These are phyloP conservation scores for Drosophila yakuba DNA, from an alignment of 1,140 invertebrate genomes.

Conservation along the genomic window DNA sequence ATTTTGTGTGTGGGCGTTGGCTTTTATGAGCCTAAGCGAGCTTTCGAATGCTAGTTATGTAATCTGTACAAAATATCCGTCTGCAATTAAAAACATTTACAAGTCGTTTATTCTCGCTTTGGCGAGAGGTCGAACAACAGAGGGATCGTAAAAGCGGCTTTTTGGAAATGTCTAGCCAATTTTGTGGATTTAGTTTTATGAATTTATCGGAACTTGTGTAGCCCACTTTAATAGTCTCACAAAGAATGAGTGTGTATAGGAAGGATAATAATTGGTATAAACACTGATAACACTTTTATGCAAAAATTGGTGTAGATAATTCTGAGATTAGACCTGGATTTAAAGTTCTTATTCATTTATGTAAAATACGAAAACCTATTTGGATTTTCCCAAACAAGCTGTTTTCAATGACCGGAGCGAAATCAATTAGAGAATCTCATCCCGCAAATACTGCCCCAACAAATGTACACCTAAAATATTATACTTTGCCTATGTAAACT, in stretches of 20 bases:
- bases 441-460: constrained; percentile 3
- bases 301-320: constrained; percentile 19
- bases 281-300: constrained; percentile 39
- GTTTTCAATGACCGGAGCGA: not conserved
- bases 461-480: constrained; percentile 13
- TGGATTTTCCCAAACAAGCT: not conserved
- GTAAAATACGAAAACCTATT: not conserved
- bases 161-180: constrained; percentile 32
- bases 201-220: constrained; percentile 67
- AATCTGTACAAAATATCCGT: constrained; percentile 57
- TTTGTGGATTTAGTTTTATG: constrained; percentile 40
- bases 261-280: constrained; percentile 44
- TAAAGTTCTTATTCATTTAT: constrained; percentile 16
- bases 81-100: constrained; percentile 70
- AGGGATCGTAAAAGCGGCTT: constrained; percentile 18
- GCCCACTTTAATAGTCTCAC: constrained; percentile 34
- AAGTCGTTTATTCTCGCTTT: constrained; percentile 45
- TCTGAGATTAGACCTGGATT: constrained; percentile 11
- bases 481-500: constrained; percentile 44
- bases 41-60: constrained; percentile 49
- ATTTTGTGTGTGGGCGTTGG: constrained; percentile 9
- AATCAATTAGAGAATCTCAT: constrained; percentile 14
- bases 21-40: constrained; percentile 21
- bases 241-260: not conserved
- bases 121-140: constrained; percentile 5